phyloP scores from a whole-genome alignment of 1,140 invertebrate species.

The Trigoniulus corallinus region DNA sequence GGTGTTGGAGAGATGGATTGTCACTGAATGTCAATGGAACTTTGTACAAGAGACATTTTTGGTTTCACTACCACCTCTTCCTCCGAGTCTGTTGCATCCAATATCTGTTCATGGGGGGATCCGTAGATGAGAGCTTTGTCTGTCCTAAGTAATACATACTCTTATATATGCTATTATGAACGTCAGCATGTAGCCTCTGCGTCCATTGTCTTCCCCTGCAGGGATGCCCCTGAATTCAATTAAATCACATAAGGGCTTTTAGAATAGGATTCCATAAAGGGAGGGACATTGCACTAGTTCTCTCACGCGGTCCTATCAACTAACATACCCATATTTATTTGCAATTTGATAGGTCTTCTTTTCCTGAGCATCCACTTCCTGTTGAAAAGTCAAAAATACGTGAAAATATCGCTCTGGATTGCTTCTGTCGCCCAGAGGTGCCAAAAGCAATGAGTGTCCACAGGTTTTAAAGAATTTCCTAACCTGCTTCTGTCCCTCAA shows the following conservation, averaged over 20 bases:
- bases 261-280: constrained; percentile 8
- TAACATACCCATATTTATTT: constrained; percentile 25
- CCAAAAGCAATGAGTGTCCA: too few relatives aligned
- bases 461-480: too few relatives aligned
- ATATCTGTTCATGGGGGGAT: not conserved
- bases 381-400: too few relatives aligned
- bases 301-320: not conserved
- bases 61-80: not conserved
- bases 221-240: constrained; percentile 49
- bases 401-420: constrained; percentile 5
- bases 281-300: constrained; percentile 3
- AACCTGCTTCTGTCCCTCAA: constrained; percentile 51
- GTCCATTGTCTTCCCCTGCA: constrained; percentile 82
- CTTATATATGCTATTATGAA: constrained; percentile 98
- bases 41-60: too few relatives aligned
- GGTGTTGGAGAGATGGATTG: too few relatives aligned
- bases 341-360: constrained; percentile 70
- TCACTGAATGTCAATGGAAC: too few relatives aligned
- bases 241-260: too few relatives aligned
- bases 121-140: not conserved
- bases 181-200: constrained; percentile 85
- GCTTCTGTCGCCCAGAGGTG: too few relatives aligned
- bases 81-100: not conserved
- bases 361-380: constrained; percentile 62
- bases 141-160: too few relatives aligned